phyloP scores from a whole-genome alignment of 1,140 invertebrate genomes.

The Eriosoma lanigerum region DNA sequence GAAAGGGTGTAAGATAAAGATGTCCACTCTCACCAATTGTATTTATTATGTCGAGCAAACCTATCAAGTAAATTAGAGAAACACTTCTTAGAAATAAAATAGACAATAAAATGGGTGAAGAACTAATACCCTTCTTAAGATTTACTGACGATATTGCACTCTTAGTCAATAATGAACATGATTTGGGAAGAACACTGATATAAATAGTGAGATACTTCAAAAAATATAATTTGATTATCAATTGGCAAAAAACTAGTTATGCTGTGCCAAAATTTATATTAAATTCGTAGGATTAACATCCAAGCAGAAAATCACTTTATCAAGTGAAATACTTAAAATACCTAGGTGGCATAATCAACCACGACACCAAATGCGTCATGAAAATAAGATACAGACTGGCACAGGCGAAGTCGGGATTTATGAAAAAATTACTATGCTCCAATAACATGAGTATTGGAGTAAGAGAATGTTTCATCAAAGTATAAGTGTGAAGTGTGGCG shows the following conservation, averaged over 20 bases:
- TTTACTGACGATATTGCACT: conserved; percentile 7
- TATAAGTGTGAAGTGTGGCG: not conserved
- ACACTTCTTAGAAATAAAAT: too few species aligned
- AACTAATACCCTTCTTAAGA: too few species aligned
- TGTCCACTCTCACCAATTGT: not conserved
- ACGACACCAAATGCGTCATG: not conserved
- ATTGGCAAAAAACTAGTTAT: conserved; percentile 8
- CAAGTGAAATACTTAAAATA: not conserved
- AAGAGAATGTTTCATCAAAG: not conserved
- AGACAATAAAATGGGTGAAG: too few species aligned
- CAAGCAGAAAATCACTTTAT: not conserved
- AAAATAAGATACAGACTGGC: not conserved
- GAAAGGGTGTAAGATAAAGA: not conserved
- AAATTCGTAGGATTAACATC: not conserved
- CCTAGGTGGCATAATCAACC: not conserved
- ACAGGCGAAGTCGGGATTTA: not conserved
- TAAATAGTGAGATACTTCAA: not conserved
- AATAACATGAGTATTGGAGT: conserved; percentile 11
- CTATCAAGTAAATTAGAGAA: too few species aligned
- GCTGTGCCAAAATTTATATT: not conserved
- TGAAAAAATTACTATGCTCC: not conserved
- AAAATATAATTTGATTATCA: conserved; percentile 10
- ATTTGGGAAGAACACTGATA: too few species aligned
- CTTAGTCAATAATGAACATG: not conserved
- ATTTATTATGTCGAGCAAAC: too few species aligned